Evolutionary conservation across 2,888 invertebrate species (phyloP).

Genomic region (Nymphalis c-album): DNA sequence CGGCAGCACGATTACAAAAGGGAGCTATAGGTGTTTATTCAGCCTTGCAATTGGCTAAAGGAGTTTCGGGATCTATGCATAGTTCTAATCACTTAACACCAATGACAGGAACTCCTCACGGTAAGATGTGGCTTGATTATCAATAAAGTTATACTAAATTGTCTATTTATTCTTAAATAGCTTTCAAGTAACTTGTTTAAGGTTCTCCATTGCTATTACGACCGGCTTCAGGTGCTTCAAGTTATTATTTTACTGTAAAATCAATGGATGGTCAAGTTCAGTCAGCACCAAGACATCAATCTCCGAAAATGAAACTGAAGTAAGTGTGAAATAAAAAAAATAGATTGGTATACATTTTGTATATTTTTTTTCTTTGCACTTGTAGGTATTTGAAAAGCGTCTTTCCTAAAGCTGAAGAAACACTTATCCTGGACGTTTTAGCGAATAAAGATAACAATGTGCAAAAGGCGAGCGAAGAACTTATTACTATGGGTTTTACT

Average conservation of each 20-base stretch:
- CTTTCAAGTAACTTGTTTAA: slow-evolving; percentile 35
- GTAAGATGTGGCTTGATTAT: slow-evolving; percentile 35
- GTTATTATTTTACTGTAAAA: slow-evolving; percentile 81
- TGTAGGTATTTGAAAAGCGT: slow-evolving; percentile 94
- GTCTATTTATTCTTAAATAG: background rate
- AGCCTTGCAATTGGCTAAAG: slow-evolving; percentile 77
- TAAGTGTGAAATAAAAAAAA: slow-evolving; percentile 55
- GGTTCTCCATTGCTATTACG: slow-evolving; percentile 83
- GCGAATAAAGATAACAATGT: slow-evolving; percentile 95
- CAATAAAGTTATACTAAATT: background rate
- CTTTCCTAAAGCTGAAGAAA: slow-evolving; percentile 95
- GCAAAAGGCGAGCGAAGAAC: slow-evolving; percentile 91
- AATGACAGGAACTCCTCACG: slow-evolving; percentile 81
- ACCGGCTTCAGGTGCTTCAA: slow-evolving; percentile 83
- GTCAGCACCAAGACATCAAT: slow-evolving; percentile 84
- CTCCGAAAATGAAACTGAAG: slow-evolving; percentile 97
- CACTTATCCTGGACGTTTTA: slow-evolving; percentile 89
- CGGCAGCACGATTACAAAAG: slow-evolving; percentile 80
- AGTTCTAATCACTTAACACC: slow-evolving; percentile 84
- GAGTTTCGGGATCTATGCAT: slow-evolving; percentile 76
- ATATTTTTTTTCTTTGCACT: slow-evolving; percentile 40
- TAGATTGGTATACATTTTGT: background rate
- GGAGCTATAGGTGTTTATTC: slow-evolving; percentile 74
- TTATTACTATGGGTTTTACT: slow-evolving; percentile 90
- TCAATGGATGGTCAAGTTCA: slow-evolving; percentile 75